These are phyloP conservation scores for Natator depressus DNA, from an alignment of 2,113 vertebrate genomes.

Conservation along the genomic window DNA sequence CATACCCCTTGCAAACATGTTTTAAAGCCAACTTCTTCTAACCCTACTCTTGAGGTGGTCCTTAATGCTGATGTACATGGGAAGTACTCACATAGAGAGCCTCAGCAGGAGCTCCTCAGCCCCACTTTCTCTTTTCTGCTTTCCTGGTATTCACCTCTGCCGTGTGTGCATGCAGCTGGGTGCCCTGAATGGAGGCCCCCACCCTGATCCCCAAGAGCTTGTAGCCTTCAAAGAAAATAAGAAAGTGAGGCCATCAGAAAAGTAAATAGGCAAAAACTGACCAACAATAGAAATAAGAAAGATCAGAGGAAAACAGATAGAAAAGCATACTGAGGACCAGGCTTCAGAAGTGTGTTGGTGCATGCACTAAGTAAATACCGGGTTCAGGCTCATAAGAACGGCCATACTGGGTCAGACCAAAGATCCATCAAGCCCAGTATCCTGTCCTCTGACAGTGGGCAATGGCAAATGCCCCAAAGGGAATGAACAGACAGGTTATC, in stretches of 20 bases:
- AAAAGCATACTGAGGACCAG: background rate
- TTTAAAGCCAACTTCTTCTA: background rate
- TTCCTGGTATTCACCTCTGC: background rate
- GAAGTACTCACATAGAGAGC: background rate
- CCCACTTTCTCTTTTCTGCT: background rate
- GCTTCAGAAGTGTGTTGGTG: background rate
- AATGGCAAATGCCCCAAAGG: no score
- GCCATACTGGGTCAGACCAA: no score
- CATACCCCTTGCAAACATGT: background rate
- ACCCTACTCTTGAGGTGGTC: background rate
- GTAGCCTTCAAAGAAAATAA: background rate
- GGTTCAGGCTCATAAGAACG: background rate
- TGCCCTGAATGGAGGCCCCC: background rate
- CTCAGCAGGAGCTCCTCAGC: background rate
- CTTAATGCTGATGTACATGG: background rate
- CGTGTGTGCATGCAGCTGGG: background rate
- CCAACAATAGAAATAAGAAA: background rate
- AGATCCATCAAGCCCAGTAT: no score
- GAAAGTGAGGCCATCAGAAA: background rate
- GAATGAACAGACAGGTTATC: no score
- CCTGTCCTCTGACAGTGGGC: no score
- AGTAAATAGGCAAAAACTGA: background rate
- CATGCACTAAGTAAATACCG: background rate
- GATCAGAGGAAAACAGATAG: background rate
- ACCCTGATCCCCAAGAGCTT: background rate